A percentile compares a stretch with the other conserved stretches of the same genome.
Conservation (phyloP, 1,140 invertebrate genomes). For the Phthorimaea operculella region DNA sequence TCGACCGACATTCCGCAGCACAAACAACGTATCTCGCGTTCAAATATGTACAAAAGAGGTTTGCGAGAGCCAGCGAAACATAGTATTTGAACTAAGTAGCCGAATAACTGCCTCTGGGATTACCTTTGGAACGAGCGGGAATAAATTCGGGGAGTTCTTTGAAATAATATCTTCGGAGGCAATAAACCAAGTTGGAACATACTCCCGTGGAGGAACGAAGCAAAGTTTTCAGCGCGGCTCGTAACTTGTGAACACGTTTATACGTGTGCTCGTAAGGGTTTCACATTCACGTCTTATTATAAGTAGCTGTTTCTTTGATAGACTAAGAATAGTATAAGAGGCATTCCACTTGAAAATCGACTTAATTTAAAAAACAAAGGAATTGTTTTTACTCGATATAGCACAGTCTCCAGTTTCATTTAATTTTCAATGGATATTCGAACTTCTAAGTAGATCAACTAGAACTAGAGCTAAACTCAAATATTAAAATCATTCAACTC, state of each 20-base stretch:
- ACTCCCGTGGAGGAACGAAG: constrained; percentile 43
- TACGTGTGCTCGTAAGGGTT: constrained; percentile 10
- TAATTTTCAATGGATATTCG: too few relatives aligned
- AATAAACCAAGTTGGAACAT: constrained; percentile 57
- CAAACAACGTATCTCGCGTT: constrained; percentile 18
- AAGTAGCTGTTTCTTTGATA: not conserved
- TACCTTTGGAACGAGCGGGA: constrained; percentile 38
- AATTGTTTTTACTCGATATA: too few relatives aligned
- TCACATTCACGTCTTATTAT: not conserved
- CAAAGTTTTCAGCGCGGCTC: constrained; percentile 44
- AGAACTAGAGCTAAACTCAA: too few relatives aligned
- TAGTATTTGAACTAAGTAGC: constrained; percentile 40
- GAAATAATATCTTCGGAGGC: constrained; percentile 55
- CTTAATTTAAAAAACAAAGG: too few relatives aligned
- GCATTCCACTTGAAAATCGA: too few relatives aligned
- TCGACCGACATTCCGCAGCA: constrained; percentile 7
- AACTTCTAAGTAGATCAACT: too few relatives aligned
- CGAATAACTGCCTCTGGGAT: constrained; percentile 50
- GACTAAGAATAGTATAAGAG: too few relatives aligned
- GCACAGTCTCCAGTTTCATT: too few relatives aligned
- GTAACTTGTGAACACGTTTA: constrained; percentile 24
- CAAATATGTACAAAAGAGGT: constrained; percentile 25
- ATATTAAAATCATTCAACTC: too few relatives aligned
- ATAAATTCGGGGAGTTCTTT: constrained; percentile 53
- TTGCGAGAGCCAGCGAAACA: constrained; percentile 19